Percentiles rank a stretch among this genome's conserved stretches.
These are phyloP conservation scores for Alosa sapidissima DNA, from an alignment of 2,797 vertebrate species.

Conservation along the genomic window DNA sequence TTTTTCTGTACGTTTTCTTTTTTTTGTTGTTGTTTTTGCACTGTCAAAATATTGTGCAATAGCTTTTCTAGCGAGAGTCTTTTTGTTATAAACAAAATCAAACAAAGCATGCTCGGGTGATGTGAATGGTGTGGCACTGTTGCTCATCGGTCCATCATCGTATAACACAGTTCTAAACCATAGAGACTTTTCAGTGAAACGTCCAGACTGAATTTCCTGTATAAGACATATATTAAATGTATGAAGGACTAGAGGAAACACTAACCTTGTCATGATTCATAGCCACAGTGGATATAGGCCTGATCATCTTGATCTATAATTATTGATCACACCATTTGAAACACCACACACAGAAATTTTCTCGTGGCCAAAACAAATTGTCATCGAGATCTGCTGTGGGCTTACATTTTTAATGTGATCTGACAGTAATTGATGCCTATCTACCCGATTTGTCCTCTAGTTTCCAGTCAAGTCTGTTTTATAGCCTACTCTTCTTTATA, in stretches of 20 bases:
- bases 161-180: no score
- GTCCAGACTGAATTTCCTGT: no score
- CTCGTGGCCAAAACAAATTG: neutral
- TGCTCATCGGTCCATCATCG: no score
- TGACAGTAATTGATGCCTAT: conserved; percentile 22
- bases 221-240: neutral
- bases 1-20: no score
- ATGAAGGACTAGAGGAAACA: neutral
- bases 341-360: neutral
- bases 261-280: neutral
- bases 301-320: neutral
- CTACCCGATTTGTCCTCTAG: neutral
- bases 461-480: neutral
- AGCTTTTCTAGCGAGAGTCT: no score
- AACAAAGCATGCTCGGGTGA: no score
- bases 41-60: no score
- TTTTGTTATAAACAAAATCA: no score
- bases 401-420: conserved; percentile 15
- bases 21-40: no score
- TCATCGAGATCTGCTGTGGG: neutral
- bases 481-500: neutral
- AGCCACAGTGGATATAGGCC: neutral
- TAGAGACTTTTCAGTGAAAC: no score
- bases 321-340: neutral
- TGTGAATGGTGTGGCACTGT: no score